These are phyloP conservation scores for Holacanthus passer DNA, from an alignment of 2,113 vertebrate genomes.

Conservation along the genomic window DNA sequence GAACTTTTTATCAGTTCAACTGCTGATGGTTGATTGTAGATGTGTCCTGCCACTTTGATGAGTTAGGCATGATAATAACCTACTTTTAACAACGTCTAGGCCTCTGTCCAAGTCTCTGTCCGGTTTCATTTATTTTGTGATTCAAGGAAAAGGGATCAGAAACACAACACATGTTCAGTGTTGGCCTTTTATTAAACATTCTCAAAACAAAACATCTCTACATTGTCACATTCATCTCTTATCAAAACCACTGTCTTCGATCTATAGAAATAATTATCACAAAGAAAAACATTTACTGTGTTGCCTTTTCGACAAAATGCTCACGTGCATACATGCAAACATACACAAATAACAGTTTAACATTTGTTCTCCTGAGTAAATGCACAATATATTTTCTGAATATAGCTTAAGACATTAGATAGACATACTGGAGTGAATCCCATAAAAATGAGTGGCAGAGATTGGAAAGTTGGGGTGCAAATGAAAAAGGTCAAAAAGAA, in stretches of 20 bases:
- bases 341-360: background rate
- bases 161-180: background rate
- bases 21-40: too few species aligned
- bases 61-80: too few species aligned
- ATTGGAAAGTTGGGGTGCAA: background rate
- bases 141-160: background rate
- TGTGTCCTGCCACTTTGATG: too few species aligned
- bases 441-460: background rate
- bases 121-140: background rate
- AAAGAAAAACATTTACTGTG: background rate
- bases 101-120: too few species aligned
- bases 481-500: background rate
- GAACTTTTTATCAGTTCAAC: too few species aligned
- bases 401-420: constrained; percentile 19
- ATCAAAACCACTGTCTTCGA: background rate
- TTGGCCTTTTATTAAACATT: constrained; percentile 22
- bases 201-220: background rate
- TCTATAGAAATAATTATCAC: constrained; percentile 14
- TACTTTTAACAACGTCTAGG: too few species aligned
- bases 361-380: constrained; percentile 61
- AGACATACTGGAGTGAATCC: background rate
- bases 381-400: constrained; percentile 6
- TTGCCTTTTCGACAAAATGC: constrained; percentile 4
- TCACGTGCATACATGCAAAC: background rate
- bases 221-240: background rate